Percentiles rank a stretch among this genome's conserved stretches.
Evolutionary conservation across 2,113 vertebrate species (phyloP).

Genomic region (Anhinga rufa): DNA sequence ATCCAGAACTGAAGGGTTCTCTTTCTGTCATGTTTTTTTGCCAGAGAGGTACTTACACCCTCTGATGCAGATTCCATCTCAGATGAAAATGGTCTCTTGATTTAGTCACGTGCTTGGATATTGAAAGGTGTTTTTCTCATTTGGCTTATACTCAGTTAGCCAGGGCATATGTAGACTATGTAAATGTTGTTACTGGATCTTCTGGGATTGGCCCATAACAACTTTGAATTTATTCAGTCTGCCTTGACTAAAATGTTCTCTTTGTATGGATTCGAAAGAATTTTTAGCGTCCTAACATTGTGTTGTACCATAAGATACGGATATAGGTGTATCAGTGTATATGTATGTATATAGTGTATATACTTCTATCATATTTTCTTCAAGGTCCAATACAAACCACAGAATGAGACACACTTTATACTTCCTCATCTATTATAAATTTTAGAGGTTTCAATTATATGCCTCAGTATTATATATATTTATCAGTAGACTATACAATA

Average conservation of each 20-base stretch:
- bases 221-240: background rate
- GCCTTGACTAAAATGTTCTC: background rate
- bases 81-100: background rate
- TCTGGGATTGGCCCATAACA: background rate
- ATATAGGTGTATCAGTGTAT: background rate
- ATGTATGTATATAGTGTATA: background rate
- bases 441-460: background rate
- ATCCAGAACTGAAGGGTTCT: background rate
- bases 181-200: conserved; percentile 23
- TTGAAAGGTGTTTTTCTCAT: conserved; percentile 11
- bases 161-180: background rate
- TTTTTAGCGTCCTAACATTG: background rate
- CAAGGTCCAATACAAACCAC: background rate
- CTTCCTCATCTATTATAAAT: background rate
- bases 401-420: background rate
- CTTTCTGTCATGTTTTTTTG: background rate
- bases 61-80: background rate
- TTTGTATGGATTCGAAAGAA: background rate
- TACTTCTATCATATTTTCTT: background rate
- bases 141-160: background rate
- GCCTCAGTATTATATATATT: background rate
- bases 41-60: background rate
- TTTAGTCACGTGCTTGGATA: background rate
- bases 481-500: background rate
- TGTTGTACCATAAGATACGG: background rate